phyloP scores from a whole-genome alignment of 2,113 vertebrate species.

The Pseudorectes ferrugineus region DNA sequence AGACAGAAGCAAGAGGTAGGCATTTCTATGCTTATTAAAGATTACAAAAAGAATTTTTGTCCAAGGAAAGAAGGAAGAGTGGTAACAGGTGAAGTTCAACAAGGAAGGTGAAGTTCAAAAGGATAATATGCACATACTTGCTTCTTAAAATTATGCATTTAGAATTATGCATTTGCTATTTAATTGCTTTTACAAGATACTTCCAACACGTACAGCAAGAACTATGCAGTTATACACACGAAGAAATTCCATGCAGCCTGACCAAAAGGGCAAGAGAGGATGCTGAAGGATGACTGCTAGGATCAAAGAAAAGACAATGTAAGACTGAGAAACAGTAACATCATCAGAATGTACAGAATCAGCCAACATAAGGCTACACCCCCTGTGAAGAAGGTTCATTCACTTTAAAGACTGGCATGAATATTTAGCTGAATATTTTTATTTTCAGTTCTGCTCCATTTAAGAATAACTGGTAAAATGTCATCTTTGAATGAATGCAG shows the following conservation, averaged over 20 bases:
- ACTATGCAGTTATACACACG: neutral
- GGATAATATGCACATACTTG: neutral
- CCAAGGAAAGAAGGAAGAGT: neutral
- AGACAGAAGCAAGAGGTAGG: neutral
- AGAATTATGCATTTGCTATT: neutral
- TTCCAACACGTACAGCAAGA: neutral
- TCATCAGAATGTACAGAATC: neutral
- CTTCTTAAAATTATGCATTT: neutral
- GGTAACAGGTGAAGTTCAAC: neutral
- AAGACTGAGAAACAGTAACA: neutral
- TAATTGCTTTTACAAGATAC: neutral
- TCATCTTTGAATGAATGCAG: neutral
- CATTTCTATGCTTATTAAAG: neutral
- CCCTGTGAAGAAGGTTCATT: neutral
- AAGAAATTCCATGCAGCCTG: neutral
- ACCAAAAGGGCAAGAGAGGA: neutral
- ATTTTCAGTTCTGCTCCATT: neutral
- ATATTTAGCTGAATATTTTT: neutral
- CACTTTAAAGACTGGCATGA: neutral
- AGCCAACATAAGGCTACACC: neutral
- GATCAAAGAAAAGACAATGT: neutral
- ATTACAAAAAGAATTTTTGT: neutral
- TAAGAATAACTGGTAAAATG: neutral
- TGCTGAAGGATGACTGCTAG: neutral
- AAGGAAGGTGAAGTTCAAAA: neutral